These are phyloP conservation scores for Bedellia somnulentella DNA, from an alignment of 2,888 invertebrate genomes.

Conservation along the genomic window DNA sequence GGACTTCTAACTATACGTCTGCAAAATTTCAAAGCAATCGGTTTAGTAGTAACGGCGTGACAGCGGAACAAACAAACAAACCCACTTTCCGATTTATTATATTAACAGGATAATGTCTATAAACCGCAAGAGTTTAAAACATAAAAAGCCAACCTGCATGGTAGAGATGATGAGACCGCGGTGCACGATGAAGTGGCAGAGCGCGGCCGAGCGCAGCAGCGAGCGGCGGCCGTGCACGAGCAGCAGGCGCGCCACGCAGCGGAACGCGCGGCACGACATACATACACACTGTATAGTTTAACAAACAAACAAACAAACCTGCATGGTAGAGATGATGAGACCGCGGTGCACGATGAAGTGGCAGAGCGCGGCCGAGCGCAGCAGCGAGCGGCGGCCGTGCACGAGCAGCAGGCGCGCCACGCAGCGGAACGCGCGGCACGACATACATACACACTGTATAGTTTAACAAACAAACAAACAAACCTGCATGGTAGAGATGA, in stretches of 20 bases:
- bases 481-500: slow-evolving; percentile 92
- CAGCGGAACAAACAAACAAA: too few species aligned
- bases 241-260: slow-evolving; percentile 77
- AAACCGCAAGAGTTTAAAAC: too few species aligned
- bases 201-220: slow-evolving; percentile 93
- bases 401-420: slow-evolving; percentile 84
- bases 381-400: slow-evolving; percentile 90
- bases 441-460: too few species aligned
- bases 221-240: slow-evolving; percentile 92
- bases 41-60: too few species aligned
- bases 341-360: slow-evolving; percentile 99
- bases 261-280: slow-evolving; percentile 90
- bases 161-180: slow-evolving; percentile 97
- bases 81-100: too few species aligned
- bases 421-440: slow-evolving; percentile 85
- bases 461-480: too few species aligned
- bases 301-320: slow-evolving; percentile 22
- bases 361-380: slow-evolving; percentile 94
- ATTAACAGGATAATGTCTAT: too few species aligned
- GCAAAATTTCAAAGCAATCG: too few species aligned
- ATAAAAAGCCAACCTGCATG: slow-evolving; percentile 64
- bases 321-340: slow-evolving; percentile 96
- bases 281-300: too few species aligned
- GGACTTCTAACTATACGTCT: too few species aligned
- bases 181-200: slow-evolving; percentile 98